Conservation (phyloP, 2,113 vertebrate genomes). For the Bos taurus region ARS-UCD2.0 NC_037356.1:47487501-47488000, state of each 20-base stretch:
- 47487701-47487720: rapidly evolving
- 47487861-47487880: neutral
- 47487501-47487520: neutral
- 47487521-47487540: neutral
- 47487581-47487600: neutral
- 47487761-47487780: rapidly evolving
- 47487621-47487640: rapidly evolving
- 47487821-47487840: neutral
- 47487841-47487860: neutral
- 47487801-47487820: neutral
- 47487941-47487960: neutral
- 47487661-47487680: neutral
- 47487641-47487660: rapidly evolving
- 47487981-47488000: neutral
- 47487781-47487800: neutral
- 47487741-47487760: rapidly evolving
- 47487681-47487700: neutral
- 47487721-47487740: neutral
- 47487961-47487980: too few species aligned
- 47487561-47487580: neutral
- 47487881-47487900: too few species aligned
- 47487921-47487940: neutral
- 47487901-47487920: neutral
- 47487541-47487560: neutral
- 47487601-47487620: neutral